A percentile compares a stretch with the other conserved stretches of the same genome.
phyloP scores from a whole-genome alignment of 2,797 vertebrate species.

The Gymnocypris eckloni region DNA sequence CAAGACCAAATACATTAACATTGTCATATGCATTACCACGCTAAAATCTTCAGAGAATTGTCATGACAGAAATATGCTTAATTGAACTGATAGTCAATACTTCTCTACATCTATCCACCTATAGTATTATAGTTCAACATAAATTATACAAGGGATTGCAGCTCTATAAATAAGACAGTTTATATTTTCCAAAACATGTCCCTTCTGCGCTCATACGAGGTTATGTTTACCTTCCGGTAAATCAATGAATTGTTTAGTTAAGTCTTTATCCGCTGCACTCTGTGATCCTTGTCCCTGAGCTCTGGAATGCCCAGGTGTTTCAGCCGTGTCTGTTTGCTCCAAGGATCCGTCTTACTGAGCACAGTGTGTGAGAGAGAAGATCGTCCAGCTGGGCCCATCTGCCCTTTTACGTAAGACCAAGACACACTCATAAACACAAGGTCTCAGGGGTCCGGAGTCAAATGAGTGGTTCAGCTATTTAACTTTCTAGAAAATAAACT shows the following conservation, averaged over 20 bases:
- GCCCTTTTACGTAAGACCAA: slow-evolving; percentile 73
- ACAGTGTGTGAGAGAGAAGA: slow-evolving; percentile 27
- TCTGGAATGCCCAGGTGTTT: slow-evolving; percentile 57
- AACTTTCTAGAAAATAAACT: slow-evolving; percentile 5
- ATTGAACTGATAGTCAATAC: background rate
- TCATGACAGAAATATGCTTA: background rate
- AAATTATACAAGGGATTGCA: background rate
- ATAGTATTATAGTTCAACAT: background rate
- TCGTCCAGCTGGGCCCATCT: slow-evolving; percentile 74
- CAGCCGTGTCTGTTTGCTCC: slow-evolving; percentile 34
- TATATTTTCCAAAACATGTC: slow-evolving; percentile 6
- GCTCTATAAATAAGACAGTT: background rate
- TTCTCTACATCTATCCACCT: background rate
- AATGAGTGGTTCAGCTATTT: slow-evolving; percentile 23
- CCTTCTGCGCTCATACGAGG: background rate
- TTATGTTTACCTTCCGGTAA: slow-evolving; percentile 11
- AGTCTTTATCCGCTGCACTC: slow-evolving; percentile 13
- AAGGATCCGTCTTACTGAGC: slow-evolving; percentile 31
- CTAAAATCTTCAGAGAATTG: background rate
- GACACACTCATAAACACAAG: slow-evolving; percentile 39
- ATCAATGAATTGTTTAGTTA: slow-evolving; percentile 22
- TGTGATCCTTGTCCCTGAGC: background rate
- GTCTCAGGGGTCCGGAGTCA: slow-evolving; percentile 27
- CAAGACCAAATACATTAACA: background rate
- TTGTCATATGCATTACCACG: background rate